Percentiles rank a stretch among this genome's conserved stretches.
Evolutionary conservation across 2,888 invertebrate genomes (phyloP).

Genomic region (Sturmia bella): DNA sequence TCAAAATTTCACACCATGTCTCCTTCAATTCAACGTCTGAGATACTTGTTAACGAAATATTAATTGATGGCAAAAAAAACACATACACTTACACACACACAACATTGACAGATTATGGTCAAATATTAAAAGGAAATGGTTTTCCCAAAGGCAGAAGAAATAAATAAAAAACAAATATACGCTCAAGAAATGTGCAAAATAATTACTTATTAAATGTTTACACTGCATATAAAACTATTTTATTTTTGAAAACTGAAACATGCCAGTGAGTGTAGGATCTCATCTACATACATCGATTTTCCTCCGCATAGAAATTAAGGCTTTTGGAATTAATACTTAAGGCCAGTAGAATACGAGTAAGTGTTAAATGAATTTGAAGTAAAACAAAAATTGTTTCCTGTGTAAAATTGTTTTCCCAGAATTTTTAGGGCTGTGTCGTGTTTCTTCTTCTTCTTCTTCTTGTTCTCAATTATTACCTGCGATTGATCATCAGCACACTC

Average conservation of each 20-base stretch:
- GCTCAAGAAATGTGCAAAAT: too few relatives aligned
- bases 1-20: conserved; percentile 56
- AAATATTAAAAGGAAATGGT: conserved; percentile 27
- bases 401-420: conserved; percentile 53
- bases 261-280: conserved; percentile 15
- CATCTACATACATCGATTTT: too few relatives aligned
- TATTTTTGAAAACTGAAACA: conserved; percentile 28
- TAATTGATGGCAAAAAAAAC: conserved; percentile 37
- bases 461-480: conserved; percentile 51
- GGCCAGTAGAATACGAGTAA: conserved; percentile 23
- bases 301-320: background rate
- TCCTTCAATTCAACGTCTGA: background rate
- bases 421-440: too few relatives aligned
- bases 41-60: conserved; percentile 48
- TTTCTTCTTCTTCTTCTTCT: background rate
- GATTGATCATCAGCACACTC: conserved; percentile 17
- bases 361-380: conserved; percentile 62
- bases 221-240: conserved; percentile 14
- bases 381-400: conserved; percentile 57
- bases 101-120: conserved; percentile 9
- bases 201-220: background rate
- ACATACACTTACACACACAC: too few relatives aligned
- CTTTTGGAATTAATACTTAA: background rate
- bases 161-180: too few relatives aligned
- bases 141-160: conserved; percentile 46